Evolutionary conservation across 2,888 invertebrate genomes (phyloP).

Genomic region (Eledona agricola): DNA sequence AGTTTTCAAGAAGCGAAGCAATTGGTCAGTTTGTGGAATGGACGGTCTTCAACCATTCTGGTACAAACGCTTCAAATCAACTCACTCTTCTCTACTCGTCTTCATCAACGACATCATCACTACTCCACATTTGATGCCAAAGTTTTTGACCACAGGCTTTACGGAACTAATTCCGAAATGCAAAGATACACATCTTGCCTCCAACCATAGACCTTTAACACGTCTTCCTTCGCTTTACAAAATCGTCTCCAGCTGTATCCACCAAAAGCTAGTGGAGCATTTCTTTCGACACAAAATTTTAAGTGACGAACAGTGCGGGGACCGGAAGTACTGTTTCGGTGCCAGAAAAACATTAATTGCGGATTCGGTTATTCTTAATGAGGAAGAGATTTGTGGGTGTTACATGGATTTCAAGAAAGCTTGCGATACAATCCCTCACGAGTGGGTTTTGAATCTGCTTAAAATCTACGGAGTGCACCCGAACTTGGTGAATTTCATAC

Average conservation of each 20-base stretch:
- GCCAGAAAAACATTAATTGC: background rate
- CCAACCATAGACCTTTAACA: conserved; percentile 9
- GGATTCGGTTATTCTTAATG: conserved; percentile 5
- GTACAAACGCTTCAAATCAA: conserved; percentile 3
- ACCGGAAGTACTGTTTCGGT: background rate
- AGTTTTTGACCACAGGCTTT: conserved; percentile 12
- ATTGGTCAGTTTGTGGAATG: conserved; percentile 8
- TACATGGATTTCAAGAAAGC: conserved; percentile 16
- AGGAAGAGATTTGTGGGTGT: background rate
- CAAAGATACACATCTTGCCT: background rate
- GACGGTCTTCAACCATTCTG: conserved; percentile 17
- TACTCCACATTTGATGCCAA: conserved; percentile 3
- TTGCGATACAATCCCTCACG: conserved; percentile 5
- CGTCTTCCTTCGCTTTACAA: conserved; percentile 7
- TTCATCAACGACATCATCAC: conserved; percentile 3
- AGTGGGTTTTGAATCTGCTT: background rate
- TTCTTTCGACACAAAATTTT: conserved; percentile 3
- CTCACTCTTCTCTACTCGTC: background rate
- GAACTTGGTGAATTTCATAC: too few relatives aligned
- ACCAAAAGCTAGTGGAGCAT: conserved; percentile 2
- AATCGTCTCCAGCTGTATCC: conserved; percentile 2
- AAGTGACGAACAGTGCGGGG: conserved; percentile 14
- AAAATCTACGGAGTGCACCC: too few relatives aligned
- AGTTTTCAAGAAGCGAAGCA: conserved; percentile 6
- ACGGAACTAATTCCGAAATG: conserved; percentile 4